These are phyloP conservation scores for Thryonomys swinderianus DNA, from an alignment of 2,113 vertebrate species.

Conservation along the genomic window DNA sequence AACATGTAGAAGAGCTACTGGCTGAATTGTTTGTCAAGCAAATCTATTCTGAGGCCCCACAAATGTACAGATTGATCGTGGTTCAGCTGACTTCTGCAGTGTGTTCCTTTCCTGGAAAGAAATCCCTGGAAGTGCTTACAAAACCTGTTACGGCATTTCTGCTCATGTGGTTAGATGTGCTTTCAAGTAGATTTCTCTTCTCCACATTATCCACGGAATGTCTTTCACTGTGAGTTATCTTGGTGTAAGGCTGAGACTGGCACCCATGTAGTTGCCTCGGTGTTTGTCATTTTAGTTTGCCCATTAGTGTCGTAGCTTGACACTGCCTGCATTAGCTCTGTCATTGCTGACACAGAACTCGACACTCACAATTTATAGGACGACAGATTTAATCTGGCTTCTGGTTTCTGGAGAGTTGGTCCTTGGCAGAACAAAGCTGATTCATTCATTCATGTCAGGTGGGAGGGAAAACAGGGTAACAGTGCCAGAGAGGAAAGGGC, in stretches of 20 bases:
- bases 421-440: background rate
- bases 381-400: background rate
- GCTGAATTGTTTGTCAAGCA: slow-evolving; percentile 84
- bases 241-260: background rate
- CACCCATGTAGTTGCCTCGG: background rate
- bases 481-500: background rate
- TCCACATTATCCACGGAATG: background rate
- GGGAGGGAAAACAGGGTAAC: background rate
- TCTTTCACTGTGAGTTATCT: background rate
- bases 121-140: background rate
- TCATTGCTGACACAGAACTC: background rate
- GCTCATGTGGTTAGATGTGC: background rate
- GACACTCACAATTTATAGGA: background rate
- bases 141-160: background rate
- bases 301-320: background rate
- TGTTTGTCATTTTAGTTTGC: background rate
- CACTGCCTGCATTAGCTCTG: background rate
- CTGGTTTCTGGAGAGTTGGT: background rate
- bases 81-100: slow-evolving; percentile 51
- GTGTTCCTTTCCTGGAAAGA: slow-evolving; percentile 28
- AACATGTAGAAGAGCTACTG: slow-evolving; percentile 82
- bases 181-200: background rate
- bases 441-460: background rate
- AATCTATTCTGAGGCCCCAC: slow-evolving; percentile 65
- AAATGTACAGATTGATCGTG: background rate